Percentiles rank a stretch among this genome's conserved stretches.
Conservation (phyloP, 35 echinoderm and acorn worm genomes). For the Heliocidaris tuberculata region DNA sequence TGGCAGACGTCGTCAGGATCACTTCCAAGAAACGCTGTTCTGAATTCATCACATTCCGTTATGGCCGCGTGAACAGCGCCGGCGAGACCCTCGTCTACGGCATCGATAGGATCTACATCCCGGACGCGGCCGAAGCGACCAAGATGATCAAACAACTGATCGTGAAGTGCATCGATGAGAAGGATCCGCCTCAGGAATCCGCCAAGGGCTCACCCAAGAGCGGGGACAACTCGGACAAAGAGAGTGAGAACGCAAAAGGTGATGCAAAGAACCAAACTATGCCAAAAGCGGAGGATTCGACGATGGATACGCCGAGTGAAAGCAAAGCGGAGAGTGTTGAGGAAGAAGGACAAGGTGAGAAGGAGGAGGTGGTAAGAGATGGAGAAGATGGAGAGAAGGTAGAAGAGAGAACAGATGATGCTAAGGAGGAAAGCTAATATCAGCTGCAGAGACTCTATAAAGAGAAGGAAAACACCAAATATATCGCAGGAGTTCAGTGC, state of each 20-base stretch:
- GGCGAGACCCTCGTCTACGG: slow-evolving; percentile 72
- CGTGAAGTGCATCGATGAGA: slow-evolving; percentile 75
- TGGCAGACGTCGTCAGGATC: slow-evolving; percentile 83
- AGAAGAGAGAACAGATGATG: background rate
- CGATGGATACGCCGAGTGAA: background rate
- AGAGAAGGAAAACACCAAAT: background rate
- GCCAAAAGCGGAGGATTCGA: background rate
- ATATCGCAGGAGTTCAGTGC: background rate
- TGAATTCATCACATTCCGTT: slow-evolving; percentile 97
- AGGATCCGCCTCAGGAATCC: slow-evolving; percentile 24
- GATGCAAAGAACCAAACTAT: background rate
- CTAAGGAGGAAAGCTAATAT: background rate
- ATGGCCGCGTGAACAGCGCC: slow-evolving; percentile 75
- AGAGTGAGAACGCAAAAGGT: background rate
- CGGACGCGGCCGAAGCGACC: slow-evolving; percentile 82
- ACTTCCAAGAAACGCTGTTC: slow-evolving; percentile 95
- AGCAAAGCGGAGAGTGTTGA: background rate
- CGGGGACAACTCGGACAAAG: background rate
- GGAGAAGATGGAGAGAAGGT: background rate
- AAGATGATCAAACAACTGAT: slow-evolving; percentile 93
- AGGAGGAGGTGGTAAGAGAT: background rate
- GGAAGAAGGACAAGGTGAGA: background rate
- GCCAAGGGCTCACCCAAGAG: background rate
- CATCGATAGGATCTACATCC: slow-evolving; percentile 78
- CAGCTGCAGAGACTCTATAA: background rate